A percentile compares a stretch with the other conserved stretches of the same genome.
Conservation (phyloP, 2,888 invertebrate species). For the Lucinisca nassula region DNA sequence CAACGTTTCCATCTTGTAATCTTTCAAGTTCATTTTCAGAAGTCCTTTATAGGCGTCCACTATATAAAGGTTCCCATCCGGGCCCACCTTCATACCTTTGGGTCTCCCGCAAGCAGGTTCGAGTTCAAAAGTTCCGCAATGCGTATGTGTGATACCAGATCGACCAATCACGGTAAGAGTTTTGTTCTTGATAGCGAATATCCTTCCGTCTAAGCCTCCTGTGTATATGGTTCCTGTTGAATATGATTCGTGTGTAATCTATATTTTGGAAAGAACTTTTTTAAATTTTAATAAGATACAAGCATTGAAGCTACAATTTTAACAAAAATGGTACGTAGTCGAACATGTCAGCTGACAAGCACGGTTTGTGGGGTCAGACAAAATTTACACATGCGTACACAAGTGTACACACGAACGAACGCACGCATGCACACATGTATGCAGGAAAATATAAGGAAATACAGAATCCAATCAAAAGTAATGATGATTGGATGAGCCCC, state of each 20-base stretch:
- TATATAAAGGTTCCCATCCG: constrained; percentile 69
- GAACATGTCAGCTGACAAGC: too few species aligned
- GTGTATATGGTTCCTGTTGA: constrained; percentile 77
- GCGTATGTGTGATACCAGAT: constrained; percentile 54
- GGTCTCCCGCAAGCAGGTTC: constrained; percentile 80
- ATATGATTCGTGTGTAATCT: too few species aligned
- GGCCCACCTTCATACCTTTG: constrained; percentile 79
- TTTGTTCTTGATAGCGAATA: constrained; percentile 69
- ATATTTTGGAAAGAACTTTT: too few species aligned
- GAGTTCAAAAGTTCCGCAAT: constrained; percentile 70
- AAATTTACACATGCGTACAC: too few species aligned
- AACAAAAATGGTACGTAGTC: too few species aligned
- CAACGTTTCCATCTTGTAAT: constrained; percentile 63
- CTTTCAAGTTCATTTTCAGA: constrained; percentile 62
- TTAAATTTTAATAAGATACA: too few species aligned
- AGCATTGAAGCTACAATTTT: too few species aligned
- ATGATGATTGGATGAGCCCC: too few species aligned
- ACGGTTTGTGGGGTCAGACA: too few species aligned
- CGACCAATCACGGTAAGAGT: constrained; percentile 61
- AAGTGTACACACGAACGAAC: too few species aligned
- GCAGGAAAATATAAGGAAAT: not conserved
- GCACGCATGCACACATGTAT: too few species aligned
- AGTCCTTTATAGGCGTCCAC: constrained; percentile 78
- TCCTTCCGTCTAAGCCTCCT: constrained; percentile 76
- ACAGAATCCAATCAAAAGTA: too few species aligned